These are phyloP conservation scores for Erebia aethiops DNA, from an alignment of 2,888 invertebrate species.

Conservation along the genomic window DNA sequence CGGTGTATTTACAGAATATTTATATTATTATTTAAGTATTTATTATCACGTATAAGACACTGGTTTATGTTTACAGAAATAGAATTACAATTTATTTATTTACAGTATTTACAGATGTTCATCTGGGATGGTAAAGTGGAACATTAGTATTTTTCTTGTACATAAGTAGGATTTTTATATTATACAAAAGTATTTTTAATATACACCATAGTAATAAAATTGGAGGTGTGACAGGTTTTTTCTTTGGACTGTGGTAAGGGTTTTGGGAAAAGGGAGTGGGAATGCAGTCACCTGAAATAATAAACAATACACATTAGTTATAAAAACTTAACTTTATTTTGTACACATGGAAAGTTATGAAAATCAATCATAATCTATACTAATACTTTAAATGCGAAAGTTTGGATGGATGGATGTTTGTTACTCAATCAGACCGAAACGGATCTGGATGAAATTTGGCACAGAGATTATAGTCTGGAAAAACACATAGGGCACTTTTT, in stretches of 20 bases:
- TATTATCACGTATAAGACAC: constrained; percentile 46
- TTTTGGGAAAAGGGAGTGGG: constrained; percentile 28
- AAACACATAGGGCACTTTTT: too few relatives aligned
- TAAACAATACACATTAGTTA: background rate
- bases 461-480: too few relatives aligned
- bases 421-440: too few relatives aligned
- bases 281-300: constrained; percentile 37
- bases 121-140: constrained; percentile 32
- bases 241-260: constrained; percentile 36
- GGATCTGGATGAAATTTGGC: too few relatives aligned
- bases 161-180: background rate
- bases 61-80: constrained; percentile 29
- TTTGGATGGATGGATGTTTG: too few relatives aligned
- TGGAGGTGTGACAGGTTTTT: constrained; percentile 35
- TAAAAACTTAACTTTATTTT: too few relatives aligned
- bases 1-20: constrained; percentile 20
- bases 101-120: constrained; percentile 13
- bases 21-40: constrained; percentile 13
- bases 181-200: constrained; percentile 15
- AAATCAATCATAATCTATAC: too few relatives aligned
- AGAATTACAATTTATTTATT: constrained; percentile 4
- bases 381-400: too few relatives aligned
- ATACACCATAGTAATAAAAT: constrained; percentile 19
- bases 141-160: constrained; percentile 17
- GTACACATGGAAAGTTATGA: too few relatives aligned